A percentile compares a stretch with the other conserved stretches of the same genome.
Conservation (phyloP, 2,797 vertebrate species). For the Scarus forsteni region DNA sequence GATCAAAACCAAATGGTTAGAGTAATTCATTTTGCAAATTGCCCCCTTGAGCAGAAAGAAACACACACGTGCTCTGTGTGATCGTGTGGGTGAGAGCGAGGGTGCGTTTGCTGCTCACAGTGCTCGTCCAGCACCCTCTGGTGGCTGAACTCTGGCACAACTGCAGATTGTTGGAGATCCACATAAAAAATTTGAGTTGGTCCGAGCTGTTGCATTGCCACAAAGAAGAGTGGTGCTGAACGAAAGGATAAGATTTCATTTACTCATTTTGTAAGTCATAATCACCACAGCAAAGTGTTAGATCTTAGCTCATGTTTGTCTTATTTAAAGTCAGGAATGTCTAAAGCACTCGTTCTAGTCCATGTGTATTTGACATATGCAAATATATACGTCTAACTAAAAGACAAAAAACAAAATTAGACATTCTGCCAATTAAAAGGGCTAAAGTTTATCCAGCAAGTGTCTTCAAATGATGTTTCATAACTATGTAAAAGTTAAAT, state of each 20-base stretch:
- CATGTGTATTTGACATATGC: too few species aligned
- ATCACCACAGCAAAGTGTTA: too few species aligned
- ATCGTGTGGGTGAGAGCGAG: background rate
- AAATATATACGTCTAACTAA: too few species aligned
- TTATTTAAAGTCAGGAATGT: too few species aligned
- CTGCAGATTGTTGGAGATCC: background rate
- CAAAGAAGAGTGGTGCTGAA: background rate
- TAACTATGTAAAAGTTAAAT: too few species aligned
- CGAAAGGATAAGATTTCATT: background rate
- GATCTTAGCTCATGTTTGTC: too few species aligned
- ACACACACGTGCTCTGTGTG: constrained; percentile 22
- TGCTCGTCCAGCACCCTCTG: constrained; percentile 53
- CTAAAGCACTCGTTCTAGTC: too few species aligned
- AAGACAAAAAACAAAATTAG: too few species aligned
- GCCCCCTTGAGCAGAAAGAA: constrained; percentile 39
- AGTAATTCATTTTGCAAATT: constrained; percentile 56
- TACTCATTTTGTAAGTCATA: background rate
- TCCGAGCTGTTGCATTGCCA: too few species aligned
- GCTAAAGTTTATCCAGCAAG: too few species aligned
- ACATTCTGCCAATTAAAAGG: too few species aligned
- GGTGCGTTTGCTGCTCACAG: constrained; percentile 7
- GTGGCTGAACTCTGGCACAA: constrained; percentile 30
- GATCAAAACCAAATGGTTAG: constrained; percentile 44
- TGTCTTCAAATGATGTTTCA: too few species aligned
- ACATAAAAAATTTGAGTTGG: background rate